Percentiles rank a stretch among this genome's conserved stretches.
Evolutionary conservation across 2,113 vertebrate species (phyloP).

Genomic region (Xiphophorus couchianus): DNA sequence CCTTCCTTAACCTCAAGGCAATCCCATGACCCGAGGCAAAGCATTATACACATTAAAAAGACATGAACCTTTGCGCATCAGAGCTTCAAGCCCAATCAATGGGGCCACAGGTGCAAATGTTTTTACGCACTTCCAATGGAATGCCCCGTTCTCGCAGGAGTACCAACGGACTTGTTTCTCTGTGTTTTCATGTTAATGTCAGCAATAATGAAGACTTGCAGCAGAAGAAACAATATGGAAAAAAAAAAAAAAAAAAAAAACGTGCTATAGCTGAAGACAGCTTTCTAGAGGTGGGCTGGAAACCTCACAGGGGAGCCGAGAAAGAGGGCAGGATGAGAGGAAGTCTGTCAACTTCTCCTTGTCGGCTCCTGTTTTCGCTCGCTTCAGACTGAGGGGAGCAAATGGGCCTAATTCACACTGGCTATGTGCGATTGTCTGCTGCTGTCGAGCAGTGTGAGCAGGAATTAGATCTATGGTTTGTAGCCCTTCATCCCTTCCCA

Average conservation of each 20-base stretch:
- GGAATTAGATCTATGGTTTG: constrained; percentile 81
- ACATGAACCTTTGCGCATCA: constrained; percentile 56
- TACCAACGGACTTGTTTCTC: constrained; percentile 57
- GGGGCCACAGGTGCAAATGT: constrained; percentile 70
- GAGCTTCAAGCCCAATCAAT: constrained; percentile 62
- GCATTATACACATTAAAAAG: constrained; percentile 72
- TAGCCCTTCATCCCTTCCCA: constrained; percentile 80
- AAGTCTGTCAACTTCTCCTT: constrained; percentile 76
- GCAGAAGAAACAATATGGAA: constrained; percentile 57
- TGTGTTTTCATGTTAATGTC: constrained; percentile 69
- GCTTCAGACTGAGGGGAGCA: constrained; percentile 73
- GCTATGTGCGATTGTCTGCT: constrained; percentile 70
- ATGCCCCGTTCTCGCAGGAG: constrained; percentile 37
- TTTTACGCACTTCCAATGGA: constrained; percentile 56
- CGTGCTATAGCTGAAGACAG: constrained; percentile 42
- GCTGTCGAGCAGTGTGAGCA: constrained; percentile 77
- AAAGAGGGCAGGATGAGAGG: constrained; percentile 65
- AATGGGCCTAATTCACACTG: constrained; percentile 80
- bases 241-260: constrained; percentile 14
- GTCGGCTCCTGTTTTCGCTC: constrained; percentile 59
- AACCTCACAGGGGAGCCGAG: constrained; percentile 48
- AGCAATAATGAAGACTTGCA: constrained; percentile 74
- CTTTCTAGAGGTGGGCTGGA: constrained; percentile 60
- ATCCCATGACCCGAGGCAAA: constrained; percentile 64
- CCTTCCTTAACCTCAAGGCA: constrained; percentile 64